Base-by-base conservation (phyloP, 2,888 invertebrate genomes). In the Glaucopsyche alexis region DNA sequence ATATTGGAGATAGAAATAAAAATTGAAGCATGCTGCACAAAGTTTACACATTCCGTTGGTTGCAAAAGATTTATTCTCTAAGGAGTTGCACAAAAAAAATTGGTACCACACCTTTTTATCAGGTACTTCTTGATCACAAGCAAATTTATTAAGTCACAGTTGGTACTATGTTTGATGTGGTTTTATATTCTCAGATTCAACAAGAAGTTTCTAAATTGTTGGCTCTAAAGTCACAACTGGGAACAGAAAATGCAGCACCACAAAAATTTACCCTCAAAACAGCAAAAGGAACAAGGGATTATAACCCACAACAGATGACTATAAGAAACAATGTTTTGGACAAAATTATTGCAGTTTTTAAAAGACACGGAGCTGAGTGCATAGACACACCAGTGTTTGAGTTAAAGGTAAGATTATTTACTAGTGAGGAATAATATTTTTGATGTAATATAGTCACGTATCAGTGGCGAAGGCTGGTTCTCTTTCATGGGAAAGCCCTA, bases 351-450 rank as follows among this genome's bases (percentile, higher is more conserved):
- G 88, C 94, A 6, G 96, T 98, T 73, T 99, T 99, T 86, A 98
- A 99, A 86, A 96, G 96, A 77, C 99, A 99, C 83, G 99, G 99
- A 55, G 99, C 99, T 19, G 98, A 98, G 85, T 98, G 98, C 29
- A 99, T 99, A 83, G 99, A 99, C 84, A 99, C 99, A 40, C 99
- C 99, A 65, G 97, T 99, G 19, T 99, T 99, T 94, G 99, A 99
- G 90, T 91, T 99, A 16, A 99, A 98, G 95, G 98, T 98, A 74
- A 29, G 47, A 16, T 52, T 13, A 29, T 38, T 65, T 11, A 19
- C 8, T 52, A 16, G 45, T 29, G 29, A 29, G 29, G 29, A 29
- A 29, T 29, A 29, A 29, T 29, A 29, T 3, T 29, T 29, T 29
- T 29, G 29, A 3, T 4, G 2, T 29, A 29, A 29, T 29, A 29